Evolutionary conservation across 2,113 vertebrate genomes (phyloP), one percentile per base, ranked within the genome.

Genomic region (Himantopus leucocephalus): DNA sequence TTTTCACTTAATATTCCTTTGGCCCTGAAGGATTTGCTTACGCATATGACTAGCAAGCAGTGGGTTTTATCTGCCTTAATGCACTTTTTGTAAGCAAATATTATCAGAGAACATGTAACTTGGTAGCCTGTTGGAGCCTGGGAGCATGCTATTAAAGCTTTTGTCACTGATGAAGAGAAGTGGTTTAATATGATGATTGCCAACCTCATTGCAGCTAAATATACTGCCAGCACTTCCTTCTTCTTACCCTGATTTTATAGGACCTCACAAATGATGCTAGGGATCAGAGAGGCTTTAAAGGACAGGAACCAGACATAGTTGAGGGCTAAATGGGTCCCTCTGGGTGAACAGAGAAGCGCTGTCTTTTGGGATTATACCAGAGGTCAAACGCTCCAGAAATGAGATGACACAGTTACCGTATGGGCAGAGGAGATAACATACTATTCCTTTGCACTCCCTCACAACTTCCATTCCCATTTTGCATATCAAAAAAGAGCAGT

Each of bases 121-220:
- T 23, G 24, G 50, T 53, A 90, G 30, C 43, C 32, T 71, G 3
- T 7, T 73, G 91, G 48, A 79, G 18, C 27, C 32, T n/a, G 62
- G 11, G 62, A 63, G n/a, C 14, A 0, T 16, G 14, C 53, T 3
- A 0, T 1, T 20, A 16, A 56, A 47, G 26, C 41, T 59, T 71
- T 82, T 59, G 39, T 78, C 37, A 9, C 43, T 11, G 45, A 6
- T 35, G 68, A 76, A 58, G 72, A 35, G 32, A 27, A 89, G 64
- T 32, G 16, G 21, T 67, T 96, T 43, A 9, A 60, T 79, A 20
- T 13, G 20, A 29, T 67, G 63, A 23, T 34, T 59, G 13, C 73
- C 64, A 16, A 8, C 6, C 7, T 78, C 80, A 50, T 23, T 12
- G 43, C 29, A 43, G 56, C 68, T 24, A 52, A 90, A 59, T 7